phyloP scores from a whole-genome alignment of 2,113 vertebrate species.

The Otis tarda region DNA sequence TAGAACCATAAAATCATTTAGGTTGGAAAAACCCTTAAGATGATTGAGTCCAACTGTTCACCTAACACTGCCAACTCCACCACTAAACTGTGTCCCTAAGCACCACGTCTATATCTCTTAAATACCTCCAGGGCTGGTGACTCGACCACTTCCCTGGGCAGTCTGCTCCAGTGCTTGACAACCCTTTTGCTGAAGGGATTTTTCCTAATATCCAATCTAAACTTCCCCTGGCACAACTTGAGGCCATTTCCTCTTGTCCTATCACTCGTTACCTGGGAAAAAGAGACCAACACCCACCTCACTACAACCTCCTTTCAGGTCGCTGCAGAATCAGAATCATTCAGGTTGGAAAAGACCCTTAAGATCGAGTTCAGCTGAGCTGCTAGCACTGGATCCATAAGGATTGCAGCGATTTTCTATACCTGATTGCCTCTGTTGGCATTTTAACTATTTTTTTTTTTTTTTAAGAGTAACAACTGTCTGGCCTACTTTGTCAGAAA shows the following conservation, averaged over 20 bases:
- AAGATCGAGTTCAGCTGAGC: not conserved
- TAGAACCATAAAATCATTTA: not conserved
- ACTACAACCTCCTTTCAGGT: not conserved
- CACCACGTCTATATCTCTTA: fast-evolving
- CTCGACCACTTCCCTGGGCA: not conserved
- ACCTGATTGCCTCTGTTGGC: not conserved
- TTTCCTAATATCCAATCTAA: not conserved
- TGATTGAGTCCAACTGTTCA: not conserved
- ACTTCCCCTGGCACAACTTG: not conserved
- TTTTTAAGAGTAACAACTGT: not conserved
- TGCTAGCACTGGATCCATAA: not conserved
- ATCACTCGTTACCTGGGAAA: not conserved
- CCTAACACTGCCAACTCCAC: not conserved
- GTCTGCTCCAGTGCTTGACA: not conserved
- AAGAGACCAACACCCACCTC: not conserved
- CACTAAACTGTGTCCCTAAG: not conserved
- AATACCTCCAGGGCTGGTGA: not conserved
- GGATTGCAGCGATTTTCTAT: not conserved
- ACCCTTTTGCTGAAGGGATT: not conserved
- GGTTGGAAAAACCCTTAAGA: not conserved
- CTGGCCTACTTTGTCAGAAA: not conserved
- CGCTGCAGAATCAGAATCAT: not conserved
- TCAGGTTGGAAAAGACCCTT: not conserved
- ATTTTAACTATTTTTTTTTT: not conserved
- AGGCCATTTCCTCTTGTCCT: not conserved